Base-by-base conservation (phyloP, 2,797 vertebrate genomes). In the Macropus fuliginosus region DNA sequence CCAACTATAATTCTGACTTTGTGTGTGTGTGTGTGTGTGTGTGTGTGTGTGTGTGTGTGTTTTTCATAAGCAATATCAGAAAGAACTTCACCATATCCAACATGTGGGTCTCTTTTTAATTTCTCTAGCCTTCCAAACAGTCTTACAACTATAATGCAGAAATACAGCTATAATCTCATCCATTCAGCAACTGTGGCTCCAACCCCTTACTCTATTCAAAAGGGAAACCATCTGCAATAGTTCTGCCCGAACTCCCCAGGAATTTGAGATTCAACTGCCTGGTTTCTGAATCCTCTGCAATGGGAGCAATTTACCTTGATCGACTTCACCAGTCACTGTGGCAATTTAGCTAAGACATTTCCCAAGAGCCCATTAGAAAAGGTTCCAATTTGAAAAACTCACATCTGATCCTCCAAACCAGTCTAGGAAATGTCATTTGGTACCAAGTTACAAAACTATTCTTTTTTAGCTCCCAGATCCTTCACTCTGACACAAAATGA, bases 281-380 rank as follows among this genome's bases (percentile, higher is more conserved):
- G 94, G 90, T 97, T 98, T 97, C 96, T 96, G 96, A 97, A 96
- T 95, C 92, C 96, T 97, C 95, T 96, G 97, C 97, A 95, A 96
- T 94, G 96, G 96, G 97, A 98, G 97, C 96, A 97, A 98, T 98
- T 98, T 98, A 97, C 97, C 96, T 97, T 92, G n/a, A 98, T 97
- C 54, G 55, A 98, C 97, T 98, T 97, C 98, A 66, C 97, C 97
- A 98, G 97, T 96, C 97, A 98, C 96, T 95, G 96, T n/a, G 96
- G 95, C 97, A 98, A 98, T 98, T 98, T 98, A 97, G 96, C 97
- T 97, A 97, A 98, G 96, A 96, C 97, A 96, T 97, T 98, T 98
- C 98, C 98, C 98, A 98, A 74, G 97, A 93, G 97, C 92, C 97
- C 92, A 98, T 97, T 98, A 97, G 96, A 95, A 97, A 97, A 97